Evolutionary conservation across 2,888 invertebrate species (phyloP).

Genomic region (Teinopalpus imperialis): DNA sequence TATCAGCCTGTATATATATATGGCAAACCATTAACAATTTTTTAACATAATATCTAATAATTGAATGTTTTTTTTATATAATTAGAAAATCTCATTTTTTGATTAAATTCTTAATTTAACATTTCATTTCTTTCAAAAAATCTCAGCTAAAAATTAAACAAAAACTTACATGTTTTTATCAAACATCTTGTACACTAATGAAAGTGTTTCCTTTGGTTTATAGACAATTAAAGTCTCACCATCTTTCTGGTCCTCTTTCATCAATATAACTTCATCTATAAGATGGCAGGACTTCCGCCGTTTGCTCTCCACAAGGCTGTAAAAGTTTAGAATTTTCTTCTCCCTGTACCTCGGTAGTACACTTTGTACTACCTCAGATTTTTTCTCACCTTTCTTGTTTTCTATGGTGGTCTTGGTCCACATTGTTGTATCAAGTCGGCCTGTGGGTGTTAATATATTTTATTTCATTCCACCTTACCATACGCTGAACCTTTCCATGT

Average conservation of each 20-base stretch:
- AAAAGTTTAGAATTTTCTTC: conserved; percentile 45
- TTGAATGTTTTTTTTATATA: no score
- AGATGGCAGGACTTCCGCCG: conserved; percentile 32
- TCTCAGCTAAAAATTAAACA: not conserved
- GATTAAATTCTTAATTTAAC: no score
- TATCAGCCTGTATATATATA: no score
- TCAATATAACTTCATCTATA: conserved; percentile 48
- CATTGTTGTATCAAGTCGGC: conserved; percentile 52
- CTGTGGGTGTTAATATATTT: no score
- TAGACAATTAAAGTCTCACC: conserved; percentile 58
- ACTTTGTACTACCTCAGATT: conserved; percentile 58
- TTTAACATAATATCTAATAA: no score
- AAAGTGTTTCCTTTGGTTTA: conserved; percentile 49
- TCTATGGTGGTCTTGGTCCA: conserved; percentile 57
- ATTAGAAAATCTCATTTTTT: no score
- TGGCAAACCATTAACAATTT: no score
- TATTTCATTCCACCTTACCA: no score
- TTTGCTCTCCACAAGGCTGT: conserved; percentile 28
- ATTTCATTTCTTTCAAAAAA: no score
- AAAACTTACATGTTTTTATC: conserved; percentile 29
- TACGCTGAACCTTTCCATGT: no score
- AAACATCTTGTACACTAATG: conserved; percentile 54
- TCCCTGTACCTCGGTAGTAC: conserved; percentile 64
- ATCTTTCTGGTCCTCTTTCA: conserved; percentile 53
- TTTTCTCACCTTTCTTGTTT: conserved; percentile 48